Conservation (phyloP, 92 coral and sea anemone genomes). For the Chrysogorgia sp. region DNA sequence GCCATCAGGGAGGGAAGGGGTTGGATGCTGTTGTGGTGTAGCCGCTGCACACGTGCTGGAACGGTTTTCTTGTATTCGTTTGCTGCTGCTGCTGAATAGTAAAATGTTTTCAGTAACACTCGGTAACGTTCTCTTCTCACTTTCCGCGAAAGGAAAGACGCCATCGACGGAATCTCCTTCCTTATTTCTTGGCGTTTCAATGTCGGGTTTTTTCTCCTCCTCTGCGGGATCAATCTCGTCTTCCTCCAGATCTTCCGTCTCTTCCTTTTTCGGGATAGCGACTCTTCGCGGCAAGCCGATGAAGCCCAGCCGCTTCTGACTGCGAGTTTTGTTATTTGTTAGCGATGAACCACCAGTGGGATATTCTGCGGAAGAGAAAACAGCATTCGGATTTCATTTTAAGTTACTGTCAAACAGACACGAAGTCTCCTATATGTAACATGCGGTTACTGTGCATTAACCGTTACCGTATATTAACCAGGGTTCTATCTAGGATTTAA, state of each 20-base stretch:
- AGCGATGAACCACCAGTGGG: background rate
- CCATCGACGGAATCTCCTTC: background rate
- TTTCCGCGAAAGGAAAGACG: background rate
- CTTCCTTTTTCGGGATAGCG: background rate
- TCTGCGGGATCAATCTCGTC: background rate
- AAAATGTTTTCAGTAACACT: too few species aligned
- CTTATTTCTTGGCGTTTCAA: background rate
- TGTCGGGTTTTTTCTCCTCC: background rate
- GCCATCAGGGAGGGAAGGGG: too few species aligned
- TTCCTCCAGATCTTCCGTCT: background rate
- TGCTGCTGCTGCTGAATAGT: too few species aligned
- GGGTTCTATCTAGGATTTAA: too few species aligned
- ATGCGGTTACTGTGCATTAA: too few species aligned
- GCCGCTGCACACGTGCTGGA: too few species aligned
- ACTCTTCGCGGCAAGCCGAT: slow-evolving; percentile 14
- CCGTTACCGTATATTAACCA: too few species aligned
- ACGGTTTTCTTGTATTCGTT: too few species aligned
- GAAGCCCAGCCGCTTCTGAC: background rate
- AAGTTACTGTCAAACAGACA: too few species aligned
- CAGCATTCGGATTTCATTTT: too few species aligned
- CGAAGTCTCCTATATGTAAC: too few species aligned
- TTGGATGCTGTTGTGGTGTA: too few species aligned
- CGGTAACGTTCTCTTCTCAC: background rate
- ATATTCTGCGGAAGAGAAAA: background rate
- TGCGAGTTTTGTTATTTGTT: background rate